Evolutionary conservation across 1,140 invertebrate genomes (phyloP).

Genomic region (Cotesia typhae): DNA sequence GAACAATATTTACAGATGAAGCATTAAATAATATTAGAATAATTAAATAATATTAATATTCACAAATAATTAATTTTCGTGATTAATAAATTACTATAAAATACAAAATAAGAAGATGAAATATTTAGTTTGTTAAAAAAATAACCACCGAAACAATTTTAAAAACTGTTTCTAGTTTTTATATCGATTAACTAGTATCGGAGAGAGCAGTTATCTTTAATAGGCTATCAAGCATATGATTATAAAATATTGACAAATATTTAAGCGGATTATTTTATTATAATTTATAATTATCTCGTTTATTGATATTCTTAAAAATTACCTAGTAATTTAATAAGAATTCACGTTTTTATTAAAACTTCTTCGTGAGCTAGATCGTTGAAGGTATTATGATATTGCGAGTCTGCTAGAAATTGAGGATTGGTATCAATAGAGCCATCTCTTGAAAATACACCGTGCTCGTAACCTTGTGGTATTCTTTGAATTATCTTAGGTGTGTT

Average conservation of each 20-base stretch:
- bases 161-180: neutral
- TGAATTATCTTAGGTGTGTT: slow-evolving; percentile 41
- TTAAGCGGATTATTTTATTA: slow-evolving; percentile 28
- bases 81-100: neutral
- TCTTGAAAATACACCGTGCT: slow-evolving; percentile 43
- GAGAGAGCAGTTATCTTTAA: too few relatives aligned
- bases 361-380: slow-evolving; percentile 55
- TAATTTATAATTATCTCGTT: slow-evolving; percentile 3
- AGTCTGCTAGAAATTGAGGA: slow-evolving; percentile 44
- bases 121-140: too few relatives aligned
- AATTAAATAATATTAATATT: neutral
- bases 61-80: too few relatives aligned
- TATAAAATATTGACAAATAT: slow-evolving; percentile 27
- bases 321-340: neutral
- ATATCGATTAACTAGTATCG: too few relatives aligned
- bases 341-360: slow-evolving; percentile 54
- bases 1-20: slow-evolving; percentile 23
- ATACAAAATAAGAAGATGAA: neutral
- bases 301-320: neutral
- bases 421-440: slow-evolving; percentile 38
- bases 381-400: slow-evolving; percentile 47
- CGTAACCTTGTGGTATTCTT: slow-evolving; percentile 36
- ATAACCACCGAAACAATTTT: neutral
- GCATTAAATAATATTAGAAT: slow-evolving; percentile 6
- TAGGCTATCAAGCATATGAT: slow-evolving; percentile 3